A percentile compares a stretch with the other conserved stretches of the same genome.
These are phyloP conservation scores for Drosophila murphyi DNA, from an alignment of 1,140 invertebrate genomes.

Conservation along the genomic window DNA sequence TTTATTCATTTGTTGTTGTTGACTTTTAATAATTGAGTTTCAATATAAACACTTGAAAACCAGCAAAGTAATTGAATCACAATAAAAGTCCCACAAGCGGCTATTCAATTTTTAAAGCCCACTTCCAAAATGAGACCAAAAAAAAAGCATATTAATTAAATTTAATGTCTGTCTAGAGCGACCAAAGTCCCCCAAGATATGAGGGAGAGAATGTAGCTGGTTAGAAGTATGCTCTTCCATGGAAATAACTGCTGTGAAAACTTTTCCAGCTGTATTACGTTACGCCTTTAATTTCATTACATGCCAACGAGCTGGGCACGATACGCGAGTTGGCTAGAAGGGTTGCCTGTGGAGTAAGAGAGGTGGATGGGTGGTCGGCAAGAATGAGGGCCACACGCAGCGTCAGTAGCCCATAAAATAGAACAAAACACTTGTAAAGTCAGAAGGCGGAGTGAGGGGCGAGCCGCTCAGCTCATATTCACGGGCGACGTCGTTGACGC, in stretches of 20 bases:
- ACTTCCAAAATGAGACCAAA: neutral
- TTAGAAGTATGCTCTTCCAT: constrained; percentile 24
- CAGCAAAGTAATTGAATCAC: neutral
- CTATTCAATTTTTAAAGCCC: neutral
- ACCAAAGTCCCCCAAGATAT: constrained; percentile 24
- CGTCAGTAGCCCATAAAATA: constrained; percentile 68
- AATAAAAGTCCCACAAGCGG: neutral
- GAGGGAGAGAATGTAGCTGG: neutral
- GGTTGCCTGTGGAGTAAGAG: neutral
- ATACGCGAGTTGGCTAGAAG: neutral
- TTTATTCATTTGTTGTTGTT: neutral
- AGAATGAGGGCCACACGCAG: constrained; percentile 28
- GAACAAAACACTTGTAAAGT: constrained; percentile 78
- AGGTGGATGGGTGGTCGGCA: neutral
- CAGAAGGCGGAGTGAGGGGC: constrained; percentile 16
- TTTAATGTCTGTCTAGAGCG: constrained; percentile 63
- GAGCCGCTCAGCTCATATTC: constrained; percentile 57
- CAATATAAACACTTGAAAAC: neutral
- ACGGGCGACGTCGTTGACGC: constrained; percentile 52
- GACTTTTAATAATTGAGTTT: neutral
- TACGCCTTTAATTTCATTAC: constrained; percentile 82
- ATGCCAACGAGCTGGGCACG: constrained; percentile 37
- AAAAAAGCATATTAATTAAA: constrained; percentile 67
- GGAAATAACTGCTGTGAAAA: constrained; percentile 77
- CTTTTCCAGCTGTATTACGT: constrained; percentile 79